These are phyloP conservation scores for Tichodroma muraria DNA, from an alignment of 2,113 vertebrate species.

Conservation along the genomic window DNA sequence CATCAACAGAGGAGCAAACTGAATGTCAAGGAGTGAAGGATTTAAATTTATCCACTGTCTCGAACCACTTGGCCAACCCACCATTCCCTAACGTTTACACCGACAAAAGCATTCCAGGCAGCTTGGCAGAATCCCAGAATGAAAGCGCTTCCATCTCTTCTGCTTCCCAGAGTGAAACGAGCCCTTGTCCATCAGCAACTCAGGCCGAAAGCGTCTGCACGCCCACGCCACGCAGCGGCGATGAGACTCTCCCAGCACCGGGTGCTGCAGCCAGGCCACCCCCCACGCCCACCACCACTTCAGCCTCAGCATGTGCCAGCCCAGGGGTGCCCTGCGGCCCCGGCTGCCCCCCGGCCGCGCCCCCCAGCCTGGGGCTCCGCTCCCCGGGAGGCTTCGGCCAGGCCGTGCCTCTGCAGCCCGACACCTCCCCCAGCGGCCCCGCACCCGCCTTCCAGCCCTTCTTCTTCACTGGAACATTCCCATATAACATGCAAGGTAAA, in stretches of 20 bases:
- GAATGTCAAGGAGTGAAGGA: constrained; percentile 70
- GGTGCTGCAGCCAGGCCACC: neutral
- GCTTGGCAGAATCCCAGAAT: constrained; percentile 43
- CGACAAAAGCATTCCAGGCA: constrained; percentile 50
- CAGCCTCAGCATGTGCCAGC: neutral
- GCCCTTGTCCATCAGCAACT: neutral
- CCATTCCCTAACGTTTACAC: constrained; percentile 66
- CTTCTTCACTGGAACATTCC: constrained; percentile 83
- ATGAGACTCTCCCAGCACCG: neutral
- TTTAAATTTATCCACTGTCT: constrained; percentile 72
- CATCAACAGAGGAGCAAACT: constrained; percentile 74
- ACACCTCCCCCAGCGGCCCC: constrained; percentile 45
- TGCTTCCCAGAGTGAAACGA: constrained; percentile 18
- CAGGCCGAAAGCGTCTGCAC: neutral
- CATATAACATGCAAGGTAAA: constrained; percentile 81
- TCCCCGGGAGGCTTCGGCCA: fast-evolving
- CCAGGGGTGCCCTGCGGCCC: neutral
- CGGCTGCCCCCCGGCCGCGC: fast-evolving
- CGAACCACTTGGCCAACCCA: constrained; percentile 73
- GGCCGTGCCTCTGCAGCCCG: constrained; percentile 7
- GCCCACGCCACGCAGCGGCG: neutral
- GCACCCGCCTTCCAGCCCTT: constrained; percentile 80
- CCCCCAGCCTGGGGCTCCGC: neutral
- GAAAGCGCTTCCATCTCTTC: constrained; percentile 61
- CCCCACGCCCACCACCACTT: fast-evolving